A percentile compares a stretch with the other conserved stretches of the same genome.
These are phyloP conservation scores for Gymnoscopelus microlampas DNA, from an alignment of 2,797 vertebrate genomes.

Conservation along the genomic window DNA sequence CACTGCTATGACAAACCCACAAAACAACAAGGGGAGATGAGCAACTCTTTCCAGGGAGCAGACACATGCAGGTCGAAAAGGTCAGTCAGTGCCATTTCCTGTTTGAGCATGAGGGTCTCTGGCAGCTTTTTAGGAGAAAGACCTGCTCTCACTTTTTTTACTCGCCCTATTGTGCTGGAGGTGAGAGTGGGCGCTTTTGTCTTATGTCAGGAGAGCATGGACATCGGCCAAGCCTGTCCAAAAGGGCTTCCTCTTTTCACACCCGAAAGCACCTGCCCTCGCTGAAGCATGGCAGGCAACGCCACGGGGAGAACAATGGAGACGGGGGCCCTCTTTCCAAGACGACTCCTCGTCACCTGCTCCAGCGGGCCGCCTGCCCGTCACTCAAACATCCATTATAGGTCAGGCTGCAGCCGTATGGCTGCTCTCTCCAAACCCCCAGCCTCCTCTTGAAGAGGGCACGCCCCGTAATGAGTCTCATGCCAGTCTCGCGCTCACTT, in stretches of 20 bases:
- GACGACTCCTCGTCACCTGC: slow-evolving; percentile 62
- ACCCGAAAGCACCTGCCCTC: slow-evolving; percentile 80
- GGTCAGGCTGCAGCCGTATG: slow-evolving; percentile 64
- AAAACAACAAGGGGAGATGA: slow-evolving; percentile 63
- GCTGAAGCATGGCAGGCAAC: slow-evolving; percentile 72
- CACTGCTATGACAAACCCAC: slow-evolving; percentile 43
- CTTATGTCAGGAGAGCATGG: slow-evolving; percentile 79
- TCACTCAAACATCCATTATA: slow-evolving; percentile 71
- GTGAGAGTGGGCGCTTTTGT: slow-evolving; percentile 75
- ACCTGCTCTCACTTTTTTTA: slow-evolving; percentile 59
- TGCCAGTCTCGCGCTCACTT: slow-evolving; percentile 67
- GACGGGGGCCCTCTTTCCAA: slow-evolving; percentile 69
- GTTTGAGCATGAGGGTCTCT: slow-evolving; percentile 51
- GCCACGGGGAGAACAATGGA: slow-evolving; percentile 73
- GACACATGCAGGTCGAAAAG: slow-evolving; percentile 63
- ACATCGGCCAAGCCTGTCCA: slow-evolving; percentile 77
- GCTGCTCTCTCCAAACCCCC: slow-evolving; percentile 23
- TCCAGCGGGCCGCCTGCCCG: slow-evolving; percentile 56
- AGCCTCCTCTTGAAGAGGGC: slow-evolving; percentile 43
- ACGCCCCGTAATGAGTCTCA: slow-evolving; percentile 57
- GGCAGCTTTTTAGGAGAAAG: slow-evolving; percentile 53
- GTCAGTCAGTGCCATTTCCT: slow-evolving; percentile 66
- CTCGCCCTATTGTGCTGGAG: slow-evolving; percentile 56
- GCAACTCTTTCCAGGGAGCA: slow-evolving; percentile 69
- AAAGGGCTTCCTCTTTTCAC: slow-evolving; percentile 83